These are phyloP conservation scores for Stomatorhinus ivindoensis DNA, from an alignment of 2,113 vertebrate species.

Conservation along the genomic window DNA sequence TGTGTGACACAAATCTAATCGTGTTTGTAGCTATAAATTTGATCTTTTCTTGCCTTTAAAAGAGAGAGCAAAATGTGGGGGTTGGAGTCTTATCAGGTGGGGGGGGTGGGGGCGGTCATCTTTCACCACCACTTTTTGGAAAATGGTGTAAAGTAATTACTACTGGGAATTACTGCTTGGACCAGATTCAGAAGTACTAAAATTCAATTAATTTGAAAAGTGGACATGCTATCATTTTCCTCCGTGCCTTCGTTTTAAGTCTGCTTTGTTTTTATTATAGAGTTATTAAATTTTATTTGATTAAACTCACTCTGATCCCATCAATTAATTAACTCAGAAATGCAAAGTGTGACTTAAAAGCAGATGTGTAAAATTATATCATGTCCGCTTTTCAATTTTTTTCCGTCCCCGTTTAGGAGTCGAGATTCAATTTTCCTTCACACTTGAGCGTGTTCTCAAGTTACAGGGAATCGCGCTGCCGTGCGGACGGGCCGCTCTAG, in stretches of 20 bases:
- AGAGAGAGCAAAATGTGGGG: constrained; percentile 8
- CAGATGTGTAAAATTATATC: constrained; percentile 62
- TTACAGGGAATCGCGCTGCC: constrained; percentile 12
- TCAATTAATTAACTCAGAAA: constrained; percentile 75
- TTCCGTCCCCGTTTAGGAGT: constrained; percentile 23
- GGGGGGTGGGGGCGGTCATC: constrained; percentile 27
- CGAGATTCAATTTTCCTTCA: constrained; percentile 31
- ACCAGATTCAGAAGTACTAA: constrained; percentile 70
- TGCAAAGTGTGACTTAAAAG: constrained; percentile 66
- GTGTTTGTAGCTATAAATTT: constrained; percentile 32
- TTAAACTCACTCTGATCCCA: constrained; percentile 72
- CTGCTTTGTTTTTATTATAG: constrained; percentile 66
- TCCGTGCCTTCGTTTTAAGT: constrained; percentile 60
- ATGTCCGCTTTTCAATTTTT: constrained; percentile 62
- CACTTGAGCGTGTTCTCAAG: constrained; percentile 33
- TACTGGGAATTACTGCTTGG: constrained; percentile 49
- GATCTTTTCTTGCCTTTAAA: constrained; percentile 38
- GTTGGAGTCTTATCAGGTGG: background rate
- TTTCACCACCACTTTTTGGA: constrained; percentile 55
- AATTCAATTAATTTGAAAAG: constrained; percentile 74
- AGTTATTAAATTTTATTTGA: constrained; percentile 76
- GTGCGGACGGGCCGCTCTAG: constrained; percentile 19
- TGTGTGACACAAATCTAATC: constrained; percentile 44
- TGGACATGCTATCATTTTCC: constrained; percentile 68
- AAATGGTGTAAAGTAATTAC: constrained; percentile 60